Evolutionary conservation across 2,113 vertebrate genomes (phyloP).

Genomic region (Percina caprodes): DNA sequence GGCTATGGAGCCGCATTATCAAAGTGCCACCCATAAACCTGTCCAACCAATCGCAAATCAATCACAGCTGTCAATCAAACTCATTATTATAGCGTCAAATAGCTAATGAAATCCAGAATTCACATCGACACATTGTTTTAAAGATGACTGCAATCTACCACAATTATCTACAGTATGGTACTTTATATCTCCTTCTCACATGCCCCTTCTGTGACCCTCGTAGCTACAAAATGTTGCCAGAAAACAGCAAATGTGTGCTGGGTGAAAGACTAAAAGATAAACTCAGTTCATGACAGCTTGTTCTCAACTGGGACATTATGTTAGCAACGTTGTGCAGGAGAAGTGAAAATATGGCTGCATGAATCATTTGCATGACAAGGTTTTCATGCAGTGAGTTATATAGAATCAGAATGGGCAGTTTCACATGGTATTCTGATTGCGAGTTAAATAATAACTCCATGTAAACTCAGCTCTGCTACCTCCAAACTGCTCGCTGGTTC

Average conservation of each 20-base stretch:
- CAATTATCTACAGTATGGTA: not conserved
- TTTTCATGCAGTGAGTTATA: not conserved
- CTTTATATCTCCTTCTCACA: constrained; percentile 12
- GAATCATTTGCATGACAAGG: too few species aligned
- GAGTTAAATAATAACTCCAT: constrained; percentile 4
- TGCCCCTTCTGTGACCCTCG: not conserved
- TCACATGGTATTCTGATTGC: not conserved
- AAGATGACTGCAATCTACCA: not conserved
- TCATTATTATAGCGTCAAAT: too few species aligned
- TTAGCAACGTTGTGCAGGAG: too few species aligned
- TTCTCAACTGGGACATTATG: not conserved
- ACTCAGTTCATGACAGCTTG: not conserved
- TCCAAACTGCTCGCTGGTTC: not conserved
- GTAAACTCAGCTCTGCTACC: not conserved
- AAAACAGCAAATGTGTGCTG: constrained; percentile 17
- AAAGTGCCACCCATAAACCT: too few species aligned
- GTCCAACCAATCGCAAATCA: too few species aligned
- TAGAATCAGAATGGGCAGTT: not conserved
- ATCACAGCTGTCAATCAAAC: too few species aligned
- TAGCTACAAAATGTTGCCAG: constrained; percentile 10
- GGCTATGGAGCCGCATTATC: too few species aligned
- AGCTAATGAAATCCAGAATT: too few species aligned
- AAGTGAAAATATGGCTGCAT: not conserved
- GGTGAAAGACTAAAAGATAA: constrained; percentile 21
- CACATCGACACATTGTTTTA: not conserved